phyloP scores from a whole-genome alignment of 2,113 vertebrate genomes.

The Neotoma lepida region DNA sequence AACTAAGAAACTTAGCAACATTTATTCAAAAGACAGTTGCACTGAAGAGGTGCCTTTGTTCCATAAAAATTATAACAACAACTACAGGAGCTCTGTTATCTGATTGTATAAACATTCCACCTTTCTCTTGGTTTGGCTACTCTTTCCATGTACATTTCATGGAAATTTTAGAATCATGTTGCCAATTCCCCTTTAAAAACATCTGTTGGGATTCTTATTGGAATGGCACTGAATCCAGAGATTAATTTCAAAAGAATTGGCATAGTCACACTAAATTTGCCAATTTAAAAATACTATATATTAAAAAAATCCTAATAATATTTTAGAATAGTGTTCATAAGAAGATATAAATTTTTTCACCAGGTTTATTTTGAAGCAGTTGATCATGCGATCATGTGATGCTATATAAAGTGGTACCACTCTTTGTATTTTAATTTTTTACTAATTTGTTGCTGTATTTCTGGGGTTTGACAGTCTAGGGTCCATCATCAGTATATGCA shows the following conservation, averaged over 20 bases:
- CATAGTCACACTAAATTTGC: constrained; percentile 1
- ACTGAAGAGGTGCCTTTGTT: background rate
- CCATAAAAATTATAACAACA: background rate
- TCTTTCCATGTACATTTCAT: background rate
- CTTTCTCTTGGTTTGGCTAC: background rate
- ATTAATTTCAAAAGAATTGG: constrained; percentile 39
- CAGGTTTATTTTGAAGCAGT: constrained; percentile 34
- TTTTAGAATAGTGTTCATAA: constrained; percentile 55
- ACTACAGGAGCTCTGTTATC: constrained; percentile 26
- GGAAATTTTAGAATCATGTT: constrained; percentile 36
- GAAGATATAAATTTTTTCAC: background rate
- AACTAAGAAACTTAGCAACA: background rate
- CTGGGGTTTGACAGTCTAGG: background rate
- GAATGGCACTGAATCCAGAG: constrained; percentile 8
- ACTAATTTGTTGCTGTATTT: background rate
- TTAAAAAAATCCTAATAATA: constrained; percentile 44
- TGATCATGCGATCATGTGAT: constrained; percentile 9
- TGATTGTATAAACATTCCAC: background rate
- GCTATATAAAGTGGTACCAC: background rate
- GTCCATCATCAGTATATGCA: background rate
- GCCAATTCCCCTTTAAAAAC: constrained; percentile 26
- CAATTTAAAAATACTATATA: background rate
- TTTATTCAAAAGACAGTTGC: constrained; percentile 41
- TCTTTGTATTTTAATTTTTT: constrained; percentile 58
- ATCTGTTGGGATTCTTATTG: constrained; percentile 11